Evolutionary conservation across 2,113 vertebrate genomes (phyloP).

Genomic region (Paradisaea rubra): DNA sequence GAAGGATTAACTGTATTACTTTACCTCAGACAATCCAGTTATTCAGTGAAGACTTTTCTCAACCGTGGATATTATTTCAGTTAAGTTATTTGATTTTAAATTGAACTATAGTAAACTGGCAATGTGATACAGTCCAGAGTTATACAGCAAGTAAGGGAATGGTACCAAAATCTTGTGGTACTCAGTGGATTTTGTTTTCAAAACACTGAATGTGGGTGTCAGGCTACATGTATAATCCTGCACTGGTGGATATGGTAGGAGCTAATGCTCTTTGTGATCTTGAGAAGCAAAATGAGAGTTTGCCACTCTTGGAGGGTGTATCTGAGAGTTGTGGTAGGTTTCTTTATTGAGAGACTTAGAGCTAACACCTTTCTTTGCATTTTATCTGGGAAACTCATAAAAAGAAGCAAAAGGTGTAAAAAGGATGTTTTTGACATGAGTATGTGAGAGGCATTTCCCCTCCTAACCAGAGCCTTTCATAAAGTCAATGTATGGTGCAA

Average conservation of each 20-base stretch:
- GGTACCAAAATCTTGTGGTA: background rate
- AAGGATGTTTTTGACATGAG: background rate
- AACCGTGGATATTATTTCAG: background rate
- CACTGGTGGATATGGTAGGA: background rate
- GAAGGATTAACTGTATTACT: constrained; percentile 12
- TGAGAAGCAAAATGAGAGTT: background rate
- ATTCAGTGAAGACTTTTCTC: background rate
- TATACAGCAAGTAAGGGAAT: background rate
- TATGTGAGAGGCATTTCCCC: background rate
- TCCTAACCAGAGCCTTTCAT: background rate
- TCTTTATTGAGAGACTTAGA: background rate
- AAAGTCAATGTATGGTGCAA: background rate
- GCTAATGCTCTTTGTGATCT: background rate
- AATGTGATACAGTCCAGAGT: background rate
- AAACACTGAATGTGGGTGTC: background rate
- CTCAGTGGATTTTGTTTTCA: background rate
- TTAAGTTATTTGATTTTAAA: background rate
- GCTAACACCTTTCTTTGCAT: background rate
- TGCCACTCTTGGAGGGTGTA: background rate
- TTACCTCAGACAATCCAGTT: background rate
- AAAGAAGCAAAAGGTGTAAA: background rate
- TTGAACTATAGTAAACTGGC: background rate
- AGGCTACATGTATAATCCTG: background rate
- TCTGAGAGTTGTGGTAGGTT: background rate
- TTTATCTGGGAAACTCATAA: background rate